A percentile compares a stretch with the other conserved stretches of the same genome.
phyloP scores from a whole-genome alignment of 2,113 vertebrate species.

The Elanus axillaris region DNA sequence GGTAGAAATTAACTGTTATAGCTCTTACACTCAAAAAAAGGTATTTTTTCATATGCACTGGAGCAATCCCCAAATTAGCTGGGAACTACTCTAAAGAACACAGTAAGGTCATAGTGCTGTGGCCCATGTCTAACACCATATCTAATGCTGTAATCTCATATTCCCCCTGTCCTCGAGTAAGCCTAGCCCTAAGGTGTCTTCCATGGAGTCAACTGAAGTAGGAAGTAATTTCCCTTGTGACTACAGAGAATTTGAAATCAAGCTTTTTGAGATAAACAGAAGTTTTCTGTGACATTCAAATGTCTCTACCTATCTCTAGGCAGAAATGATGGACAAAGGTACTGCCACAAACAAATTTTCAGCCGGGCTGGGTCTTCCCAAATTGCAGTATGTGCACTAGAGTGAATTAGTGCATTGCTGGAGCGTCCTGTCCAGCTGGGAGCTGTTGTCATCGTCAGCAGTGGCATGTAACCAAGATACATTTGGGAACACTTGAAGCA shows the following conservation, averaged over 20 bases:
- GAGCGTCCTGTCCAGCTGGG: neutral
- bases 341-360: neutral
- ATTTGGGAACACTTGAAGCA: neutral
- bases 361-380: neutral
- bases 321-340: neutral
- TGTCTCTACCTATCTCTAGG: neutral
- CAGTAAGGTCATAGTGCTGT: neutral
- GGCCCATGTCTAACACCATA: neutral
- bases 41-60: neutral
- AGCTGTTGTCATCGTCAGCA: neutral
- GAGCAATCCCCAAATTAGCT: neutral
- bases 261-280: neutral
- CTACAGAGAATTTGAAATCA: neutral
- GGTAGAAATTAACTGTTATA: neutral
- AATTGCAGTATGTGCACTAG: neutral
- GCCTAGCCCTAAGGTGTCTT: neutral
- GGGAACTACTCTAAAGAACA: neutral
- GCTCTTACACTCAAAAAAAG: neutral
- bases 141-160: conserved; percentile 9
- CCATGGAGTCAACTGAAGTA: neutral
- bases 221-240: neutral
- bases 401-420: neutral
- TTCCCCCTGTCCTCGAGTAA: neutral
- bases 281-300: neutral
- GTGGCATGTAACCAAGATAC: neutral